Conservation (phyloP, 2,888 invertebrate genomes). For the Sphaerophoria rueppellii region DNA sequence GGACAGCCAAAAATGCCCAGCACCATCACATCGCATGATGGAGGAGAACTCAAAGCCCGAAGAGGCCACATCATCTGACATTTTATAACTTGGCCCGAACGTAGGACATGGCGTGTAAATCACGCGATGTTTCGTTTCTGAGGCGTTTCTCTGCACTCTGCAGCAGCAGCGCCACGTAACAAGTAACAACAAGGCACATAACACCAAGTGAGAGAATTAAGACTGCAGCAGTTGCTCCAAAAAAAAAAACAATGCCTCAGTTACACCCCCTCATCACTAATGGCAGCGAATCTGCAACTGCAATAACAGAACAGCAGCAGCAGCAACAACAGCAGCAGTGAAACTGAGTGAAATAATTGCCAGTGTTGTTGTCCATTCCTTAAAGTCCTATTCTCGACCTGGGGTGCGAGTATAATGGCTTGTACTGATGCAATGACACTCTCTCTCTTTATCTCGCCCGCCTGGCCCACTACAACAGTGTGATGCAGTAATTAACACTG, state of each 20-base stretch:
- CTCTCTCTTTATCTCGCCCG: neutral
- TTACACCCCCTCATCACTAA: constrained; percentile 58
- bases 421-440: constrained; percentile 64
- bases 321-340: constrained; percentile 16
- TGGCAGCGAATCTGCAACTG: constrained; percentile 32
- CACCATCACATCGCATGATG: constrained; percentile 56
- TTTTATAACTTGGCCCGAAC: constrained; percentile 55
- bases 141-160: constrained; percentile 59
- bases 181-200: constrained; percentile 64
- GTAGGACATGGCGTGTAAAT: constrained; percentile 69
- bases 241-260: constrained; percentile 26
- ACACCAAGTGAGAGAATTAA: constrained; percentile 68
- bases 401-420: neutral
- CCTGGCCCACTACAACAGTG: constrained; percentile 36
- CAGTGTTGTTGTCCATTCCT: constrained; percentile 31
- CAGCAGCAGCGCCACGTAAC: constrained; percentile 48
- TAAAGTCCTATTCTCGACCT: neutral
- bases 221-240: constrained; percentile 57
- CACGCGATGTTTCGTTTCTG: constrained; percentile 73
- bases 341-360: constrained; percentile 64
- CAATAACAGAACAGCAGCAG: constrained; percentile 7
- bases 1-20: constrained; percentile 43
- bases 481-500: constrained; percentile 74
- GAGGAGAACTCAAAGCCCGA: constrained; percentile 54
- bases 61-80: constrained; percentile 47